Percentiles rank a stretch among this genome's conserved stretches.
phyloP scores from a whole-genome alignment of 2,113 vertebrate genomes.

The Ailuropoda melanoleuca region DNA sequence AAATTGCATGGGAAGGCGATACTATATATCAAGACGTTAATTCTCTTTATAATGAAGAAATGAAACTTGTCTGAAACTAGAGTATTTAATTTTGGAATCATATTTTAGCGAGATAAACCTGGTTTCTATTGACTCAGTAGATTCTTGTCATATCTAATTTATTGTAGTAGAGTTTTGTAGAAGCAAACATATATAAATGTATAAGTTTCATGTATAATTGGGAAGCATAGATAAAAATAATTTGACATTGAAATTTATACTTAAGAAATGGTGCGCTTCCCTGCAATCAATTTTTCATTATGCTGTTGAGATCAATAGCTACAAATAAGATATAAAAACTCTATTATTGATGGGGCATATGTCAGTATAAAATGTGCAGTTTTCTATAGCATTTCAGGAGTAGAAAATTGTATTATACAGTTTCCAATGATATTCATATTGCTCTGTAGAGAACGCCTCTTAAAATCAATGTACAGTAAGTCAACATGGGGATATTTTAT shows the following conservation, averaged over 20 bases:
- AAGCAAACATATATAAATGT: slow-evolving; percentile 85
- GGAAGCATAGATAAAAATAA: slow-evolving; percentile 89
- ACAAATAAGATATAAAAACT: slow-evolving; percentile 91
- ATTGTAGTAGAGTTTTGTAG: slow-evolving; percentile 81
- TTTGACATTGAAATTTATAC: slow-evolving; percentile 89
- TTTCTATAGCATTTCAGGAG: slow-evolving; percentile 84
- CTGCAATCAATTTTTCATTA: slow-evolving; percentile 90
- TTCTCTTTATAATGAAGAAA: slow-evolving; percentile 84
- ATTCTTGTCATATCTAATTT: slow-evolving; percentile 85
- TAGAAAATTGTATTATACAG: slow-evolving; percentile 86
- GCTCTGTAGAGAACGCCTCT: slow-evolving; percentile 85
- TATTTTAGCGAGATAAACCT: slow-evolving; percentile 83
- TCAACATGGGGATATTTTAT: slow-evolving; percentile 79
- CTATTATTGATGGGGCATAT: slow-evolving; percentile 87
- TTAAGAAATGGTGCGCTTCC: slow-evolving; percentile 85
- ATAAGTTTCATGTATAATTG: slow-evolving; percentile 86
- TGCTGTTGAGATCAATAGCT: slow-evolving; percentile 87
- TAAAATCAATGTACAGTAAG: slow-evolving; percentile 88
- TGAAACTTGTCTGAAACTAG: slow-evolving; percentile 73
- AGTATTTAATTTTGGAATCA: slow-evolving; percentile 87
- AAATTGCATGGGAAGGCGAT: slow-evolving; percentile 78
- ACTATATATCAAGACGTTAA: slow-evolving; percentile 76
- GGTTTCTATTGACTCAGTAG: slow-evolving; percentile 84
- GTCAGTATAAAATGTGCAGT: slow-evolving; percentile 85
- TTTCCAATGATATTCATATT: slow-evolving; percentile 85